These are phyloP conservation scores for Mormyrops boulengeri DNA, from an alignment of 2,797 vertebrate species.

Conservation along the genomic window DNA sequence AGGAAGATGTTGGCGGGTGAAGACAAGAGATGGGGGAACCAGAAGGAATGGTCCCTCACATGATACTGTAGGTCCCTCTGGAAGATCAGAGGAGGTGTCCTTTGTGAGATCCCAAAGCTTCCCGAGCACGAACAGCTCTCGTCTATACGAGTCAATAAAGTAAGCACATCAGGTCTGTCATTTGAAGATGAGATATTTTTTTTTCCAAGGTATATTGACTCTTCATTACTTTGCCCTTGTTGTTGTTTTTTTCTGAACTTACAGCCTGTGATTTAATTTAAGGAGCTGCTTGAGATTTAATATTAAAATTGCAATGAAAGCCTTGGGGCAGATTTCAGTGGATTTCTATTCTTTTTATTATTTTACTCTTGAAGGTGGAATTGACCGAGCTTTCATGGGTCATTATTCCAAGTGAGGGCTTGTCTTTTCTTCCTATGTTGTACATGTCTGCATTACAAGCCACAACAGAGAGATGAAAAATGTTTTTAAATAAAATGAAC, in stretches of 20 bases:
- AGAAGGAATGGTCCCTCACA: background rate
- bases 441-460: conserved; percentile 62
- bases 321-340: conserved; percentile 29
- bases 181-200: background rate
- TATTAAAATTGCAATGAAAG: conserved; percentile 49
- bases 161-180: background rate
- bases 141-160: background rate
- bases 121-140: background rate
- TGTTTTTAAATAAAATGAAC: conserved; percentile 24
- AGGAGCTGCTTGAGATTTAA: conserved; percentile 31
- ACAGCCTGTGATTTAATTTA: conserved; percentile 32
- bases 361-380: conserved; percentile 35
- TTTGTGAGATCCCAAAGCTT: background rate
- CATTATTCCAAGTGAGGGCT: conserved; percentile 24
- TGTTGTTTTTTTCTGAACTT: conserved; percentile 19
- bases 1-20: background rate
- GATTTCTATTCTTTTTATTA: conserved; percentile 48
- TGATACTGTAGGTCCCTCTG: background rate
- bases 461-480: conserved; percentile 63
- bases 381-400: conserved; percentile 40
- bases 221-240: background rate
- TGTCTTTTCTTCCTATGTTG: conserved; percentile 45
- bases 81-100: background rate
- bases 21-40: background rate
- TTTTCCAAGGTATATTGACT: background rate